Evolutionary conservation across 2,113 vertebrate species (phyloP), one percentile per base, ranked within the genome.

Genomic region (Pterocles burchelli): DNA sequence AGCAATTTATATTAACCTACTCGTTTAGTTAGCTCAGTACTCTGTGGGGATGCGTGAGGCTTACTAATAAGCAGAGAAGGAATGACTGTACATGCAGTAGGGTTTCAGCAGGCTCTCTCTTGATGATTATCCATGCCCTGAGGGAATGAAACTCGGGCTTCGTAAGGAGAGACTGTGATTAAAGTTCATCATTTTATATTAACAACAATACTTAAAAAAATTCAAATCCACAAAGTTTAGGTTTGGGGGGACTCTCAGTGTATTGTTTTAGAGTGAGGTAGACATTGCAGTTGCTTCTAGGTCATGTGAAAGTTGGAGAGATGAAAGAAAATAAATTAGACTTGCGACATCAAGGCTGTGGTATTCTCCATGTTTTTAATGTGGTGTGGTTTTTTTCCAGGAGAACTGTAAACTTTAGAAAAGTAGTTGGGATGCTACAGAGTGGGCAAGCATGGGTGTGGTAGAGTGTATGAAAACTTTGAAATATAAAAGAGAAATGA

Each of bases 401-500:
- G 38, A 67, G 48, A 93, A 62, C 26, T 14, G 10, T 58, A 66
- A 74, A 70, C 5, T 73, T 88, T 9, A 28, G 18, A 78, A 74
- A 76, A 55, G 17, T 43, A 67, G 59, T 19, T 83, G 28, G 5
- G 31, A 28, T 91, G 17, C 31, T 62, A 58, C 19, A 49, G 17
- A 45, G 7, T 11, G 55, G 70, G 41, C 11, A 77, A 78, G 15
- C 6, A 25, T 57, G 8, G 41, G 26, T 81, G 31, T 52, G 55
- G 38, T 26, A 52, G 43, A 34, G 7, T 31, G 10, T 65, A 52
- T 68, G 46, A 62, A 49, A 51, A 38, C 25, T 57, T 76, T 68
- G 49, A 90, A 86, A 76, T 84, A 66, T 28, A 78, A 92, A 82
- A 71, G 36, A 73, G 76, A 74, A 66, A 57, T 43, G 17, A 83